phyloP scores from a whole-genome alignment of 2,797 vertebrate genomes.

The Vultur gryphus region DNA sequence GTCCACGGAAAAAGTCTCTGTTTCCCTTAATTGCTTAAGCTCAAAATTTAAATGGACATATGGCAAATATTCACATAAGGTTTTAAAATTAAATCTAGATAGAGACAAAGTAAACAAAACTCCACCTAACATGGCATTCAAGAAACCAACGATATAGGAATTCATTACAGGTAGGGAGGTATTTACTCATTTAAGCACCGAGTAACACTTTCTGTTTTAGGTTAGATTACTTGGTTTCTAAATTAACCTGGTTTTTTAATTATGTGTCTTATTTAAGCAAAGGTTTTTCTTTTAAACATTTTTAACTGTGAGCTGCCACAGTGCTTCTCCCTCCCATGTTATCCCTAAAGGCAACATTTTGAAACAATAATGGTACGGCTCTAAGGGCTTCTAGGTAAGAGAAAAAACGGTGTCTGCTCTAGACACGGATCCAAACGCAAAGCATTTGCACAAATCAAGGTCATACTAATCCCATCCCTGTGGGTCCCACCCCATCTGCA shows the following conservation, averaged over 20 bases:
- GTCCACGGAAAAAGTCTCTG: not conserved
- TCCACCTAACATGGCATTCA: not conserved
- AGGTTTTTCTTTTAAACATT: not conserved
- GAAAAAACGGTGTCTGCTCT: not conserved
- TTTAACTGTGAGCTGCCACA: not conserved
- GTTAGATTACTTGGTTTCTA: not conserved
- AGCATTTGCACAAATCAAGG: not conserved
- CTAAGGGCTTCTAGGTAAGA: not conserved
- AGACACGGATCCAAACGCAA: not conserved
- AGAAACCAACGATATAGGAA: not conserved
- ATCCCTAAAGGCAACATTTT: not conserved
- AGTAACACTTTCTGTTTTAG: not conserved
- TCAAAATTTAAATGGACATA: not conserved
- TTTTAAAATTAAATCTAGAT: not conserved
- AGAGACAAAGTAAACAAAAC: not conserved
- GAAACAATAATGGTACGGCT: not conserved
- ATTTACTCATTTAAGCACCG: not conserved
- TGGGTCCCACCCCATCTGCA: not conserved
- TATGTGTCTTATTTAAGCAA: not conserved
- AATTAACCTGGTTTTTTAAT: not conserved
- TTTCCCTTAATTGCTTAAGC: not conserved
- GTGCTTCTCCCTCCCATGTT: accelerated
- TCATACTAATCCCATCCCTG: not conserved
- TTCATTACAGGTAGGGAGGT: not conserved
- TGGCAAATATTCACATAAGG: not conserved